Evolutionary conservation across 2,797 vertebrate genomes (phyloP).

Genomic region (Masticophis lateralis): DNA sequence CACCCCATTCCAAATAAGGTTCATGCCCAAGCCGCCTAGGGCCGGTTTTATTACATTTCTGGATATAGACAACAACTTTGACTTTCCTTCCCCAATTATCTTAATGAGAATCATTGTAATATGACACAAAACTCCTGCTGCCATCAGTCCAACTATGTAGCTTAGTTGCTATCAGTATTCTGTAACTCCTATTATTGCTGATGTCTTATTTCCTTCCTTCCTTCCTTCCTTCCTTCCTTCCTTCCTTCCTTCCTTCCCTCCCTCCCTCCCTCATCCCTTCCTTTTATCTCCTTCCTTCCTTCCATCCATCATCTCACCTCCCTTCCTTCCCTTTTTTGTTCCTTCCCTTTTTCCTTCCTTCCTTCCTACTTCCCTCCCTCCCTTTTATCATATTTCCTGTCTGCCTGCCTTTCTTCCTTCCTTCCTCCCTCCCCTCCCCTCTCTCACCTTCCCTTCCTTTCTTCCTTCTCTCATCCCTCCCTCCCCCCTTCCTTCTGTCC

Average conservation of each 20-base stretch:
- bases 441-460: no score
- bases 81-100: background rate
- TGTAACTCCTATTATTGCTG: background rate
- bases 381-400: no score
- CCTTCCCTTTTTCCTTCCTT: no score
- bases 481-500: no score
- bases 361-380: no score
- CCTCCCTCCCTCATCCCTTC: background rate
- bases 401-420: no score
- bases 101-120: background rate
- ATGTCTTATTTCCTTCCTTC: background rate
- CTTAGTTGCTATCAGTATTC: background rate
- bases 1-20: background rate
- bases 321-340: no score
- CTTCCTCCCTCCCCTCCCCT: no score
- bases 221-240: accelerated
- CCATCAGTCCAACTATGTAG: background rate
- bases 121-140: background rate
- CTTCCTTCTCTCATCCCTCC: no score
- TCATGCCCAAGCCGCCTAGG: background rate
- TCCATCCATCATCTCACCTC: no score
- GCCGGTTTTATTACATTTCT: background rate
- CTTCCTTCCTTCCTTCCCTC: background rate
- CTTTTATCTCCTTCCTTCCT: background rate
- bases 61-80: background rate